Evolutionary conservation across 2,113 vertebrate species (phyloP), one percentile per base, ranked within the genome.

Genomic region (Spizaetus ornatus): DNA sequence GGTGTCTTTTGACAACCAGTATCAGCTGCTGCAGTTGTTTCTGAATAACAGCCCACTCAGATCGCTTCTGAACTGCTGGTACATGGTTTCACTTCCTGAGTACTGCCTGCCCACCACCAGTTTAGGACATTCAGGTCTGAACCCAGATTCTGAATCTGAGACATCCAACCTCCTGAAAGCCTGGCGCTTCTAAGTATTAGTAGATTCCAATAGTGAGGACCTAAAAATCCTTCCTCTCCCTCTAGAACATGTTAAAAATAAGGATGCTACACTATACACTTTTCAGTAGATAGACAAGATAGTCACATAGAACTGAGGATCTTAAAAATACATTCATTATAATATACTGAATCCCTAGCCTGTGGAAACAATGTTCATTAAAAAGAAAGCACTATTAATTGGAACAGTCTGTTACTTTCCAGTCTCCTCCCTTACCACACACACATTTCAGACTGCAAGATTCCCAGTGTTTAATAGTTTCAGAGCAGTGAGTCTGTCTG

Each of bases 381-480:
- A 82, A 95, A 91, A 91, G 91, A 93, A 94, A 94, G 89, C 38
- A 66, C 48, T 40, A 66, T 80, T 93, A 97, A 95, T 95, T 95
- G 88, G 86, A 96, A 95, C 84, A 96, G 21, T 77, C 91, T 96
- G 97, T 78, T 94, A 58, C 86, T 97, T 96, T 94, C 86, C 83
- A 89, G 73, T 72, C 83, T 95, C 94, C 96, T 95, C 95, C 95
- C 93, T 95, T 85, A 87, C 97, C 96, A 97, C 94, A 97, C 94
- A 91, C 86, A 59, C 58, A 79, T 95, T 95, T 90, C 91, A 93
- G 62, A 96, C 22, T 82, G 62, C 86, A 89, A 85, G 93, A 89
- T 72, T 94, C 45, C 53, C 77, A 79, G 27, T 16, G 25, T 59
- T 95, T 61, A 93, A 89, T 62, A 76, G 84, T 72, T 96, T 61